Evolutionary conservation across 2,888 invertebrate genomes (phyloP).

Genomic region (Cheilosia urbana): DNA sequence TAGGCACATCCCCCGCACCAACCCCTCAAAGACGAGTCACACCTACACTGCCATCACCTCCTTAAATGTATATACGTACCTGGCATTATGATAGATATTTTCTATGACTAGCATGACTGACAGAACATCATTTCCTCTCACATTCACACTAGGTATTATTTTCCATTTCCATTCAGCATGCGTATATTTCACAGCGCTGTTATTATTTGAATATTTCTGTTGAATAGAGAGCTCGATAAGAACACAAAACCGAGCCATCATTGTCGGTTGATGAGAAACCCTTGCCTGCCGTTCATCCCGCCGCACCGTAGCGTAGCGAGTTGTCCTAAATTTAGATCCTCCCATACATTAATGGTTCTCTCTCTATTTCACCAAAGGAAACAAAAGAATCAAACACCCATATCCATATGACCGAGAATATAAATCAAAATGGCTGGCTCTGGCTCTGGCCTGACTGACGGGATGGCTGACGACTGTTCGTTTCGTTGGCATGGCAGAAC

Average conservation of each 20-base stretch:
- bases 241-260: slow-evolving; percentile 64
- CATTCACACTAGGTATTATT: slow-evolving; percentile 41
- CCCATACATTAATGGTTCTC: slow-evolving; percentile 77
- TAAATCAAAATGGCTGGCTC: slow-evolving; percentile 84
- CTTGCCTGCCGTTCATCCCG: slow-evolving; percentile 35
- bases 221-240: slow-evolving; percentile 61
- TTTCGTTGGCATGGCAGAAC: slow-evolving; percentile 81
- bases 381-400: slow-evolving; percentile 79
- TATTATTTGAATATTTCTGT: not conserved
- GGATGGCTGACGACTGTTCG: slow-evolving; percentile 82
- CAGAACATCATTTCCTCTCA: slow-evolving; percentile 68
- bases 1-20: too few relatives aligned
- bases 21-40: too few relatives aligned
- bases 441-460: slow-evolving; percentile 78
- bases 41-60: slow-evolving; percentile 25
- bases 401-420: slow-evolving; percentile 83
- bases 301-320: not conserved
- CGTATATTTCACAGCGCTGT: not conserved
- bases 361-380: slow-evolving; percentile 68
- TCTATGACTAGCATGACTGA: slow-evolving; percentile 57
- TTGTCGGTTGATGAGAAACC: slow-evolving; percentile 52
- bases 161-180: slow-evolving; percentile 35
- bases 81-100: slow-evolving; percentile 32
- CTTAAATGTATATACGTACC: slow-evolving; percentile 6
- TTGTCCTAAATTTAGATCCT: slow-evolving; percentile 77